Conservation (phyloP, 1,140 invertebrate genomes). For the Ganaspis sp. region DNA sequence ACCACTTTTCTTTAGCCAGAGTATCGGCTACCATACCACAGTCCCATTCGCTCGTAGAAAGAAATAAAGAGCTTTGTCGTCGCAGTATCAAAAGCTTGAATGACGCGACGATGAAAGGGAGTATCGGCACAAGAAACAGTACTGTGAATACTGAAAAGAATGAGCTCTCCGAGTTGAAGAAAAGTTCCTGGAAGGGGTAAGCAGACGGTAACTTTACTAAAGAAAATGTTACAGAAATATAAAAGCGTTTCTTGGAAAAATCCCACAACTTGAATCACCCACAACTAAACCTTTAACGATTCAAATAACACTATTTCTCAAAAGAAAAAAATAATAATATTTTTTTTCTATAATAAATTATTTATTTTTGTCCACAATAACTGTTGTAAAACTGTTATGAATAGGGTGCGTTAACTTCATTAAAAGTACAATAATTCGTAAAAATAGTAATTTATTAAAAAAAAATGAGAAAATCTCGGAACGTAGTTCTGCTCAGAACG, state of each 20-base stretch:
- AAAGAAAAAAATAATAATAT: no score
- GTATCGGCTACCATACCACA: conserved; percentile 35
- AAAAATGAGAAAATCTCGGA: no score
- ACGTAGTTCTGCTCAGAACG: no score
- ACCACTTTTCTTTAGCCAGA: conserved; percentile 6
- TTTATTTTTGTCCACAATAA: no score
- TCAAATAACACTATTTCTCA: neutral
- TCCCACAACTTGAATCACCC: neutral
- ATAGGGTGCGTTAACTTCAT: no score
- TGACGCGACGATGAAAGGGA: conserved; percentile 65
- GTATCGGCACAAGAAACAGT: conserved; percentile 67
- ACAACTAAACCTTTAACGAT: neutral
- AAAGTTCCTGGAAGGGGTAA: neutral
- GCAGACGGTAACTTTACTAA: neutral
- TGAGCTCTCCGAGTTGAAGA: conserved; percentile 53
- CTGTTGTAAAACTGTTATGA: no score
- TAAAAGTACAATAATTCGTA: no score
- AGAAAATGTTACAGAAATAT: neutral
- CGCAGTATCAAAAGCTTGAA: conserved; percentile 68
- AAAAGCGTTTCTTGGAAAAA: neutral
- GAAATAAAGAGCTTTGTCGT: conserved; percentile 68
- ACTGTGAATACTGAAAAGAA: conserved; percentile 67
- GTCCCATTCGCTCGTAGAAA: conserved; percentile 62
- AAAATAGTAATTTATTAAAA: no score
- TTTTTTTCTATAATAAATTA: no score